Percentiles rank a stretch among this genome's conserved stretches.
Conservation (phyloP, 1,140 invertebrate species). For the Caerostris darwini region DNA sequence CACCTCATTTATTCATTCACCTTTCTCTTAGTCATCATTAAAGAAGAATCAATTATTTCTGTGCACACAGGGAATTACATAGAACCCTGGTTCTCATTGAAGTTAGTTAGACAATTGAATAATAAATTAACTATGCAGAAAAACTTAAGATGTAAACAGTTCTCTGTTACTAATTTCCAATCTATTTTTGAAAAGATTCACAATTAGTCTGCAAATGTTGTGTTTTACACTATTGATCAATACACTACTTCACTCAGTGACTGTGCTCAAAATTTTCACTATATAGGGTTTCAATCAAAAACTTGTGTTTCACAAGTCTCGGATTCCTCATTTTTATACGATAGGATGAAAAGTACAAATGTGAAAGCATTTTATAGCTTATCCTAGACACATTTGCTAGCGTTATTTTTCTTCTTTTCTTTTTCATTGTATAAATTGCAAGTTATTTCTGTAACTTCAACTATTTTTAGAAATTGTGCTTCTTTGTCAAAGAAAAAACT, state of each 20-base stretch:
- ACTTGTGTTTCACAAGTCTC: slow-evolving; percentile 42
- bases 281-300: slow-evolving; percentile 57
- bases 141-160: background rate
- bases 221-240: slow-evolving; percentile 70
- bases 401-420: background rate
- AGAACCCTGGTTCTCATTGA: slow-evolving; percentile 9
- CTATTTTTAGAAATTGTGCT: background rate
- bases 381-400: background rate
- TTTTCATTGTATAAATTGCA: background rate
- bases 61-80: slow-evolving; percentile 42
- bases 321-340: slow-evolving; percentile 66
- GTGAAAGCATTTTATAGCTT: slow-evolving; percentile 57
- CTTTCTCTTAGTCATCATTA: slow-evolving; percentile 18
- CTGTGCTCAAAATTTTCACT: slow-evolving; percentile 72
- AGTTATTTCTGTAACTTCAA: background rate
- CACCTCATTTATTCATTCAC: slow-evolving; percentile 72
- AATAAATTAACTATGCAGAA: slow-evolving; percentile 29
- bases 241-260: slow-evolving; percentile 52
- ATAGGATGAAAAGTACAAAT: slow-evolving; percentile 71
- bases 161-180: slow-evolving; percentile 42
- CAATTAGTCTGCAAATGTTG: slow-evolving; percentile 47
- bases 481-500: slow-evolving; percentile 22
- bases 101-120: slow-evolving; percentile 46
- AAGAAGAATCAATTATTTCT: slow-evolving; percentile 51
- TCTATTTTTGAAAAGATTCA: slow-evolving; percentile 63